These are phyloP conservation scores for Cerceris rybyensis DNA, from an alignment of 2,888 invertebrate species.

Conservation along the genomic window DNA sequence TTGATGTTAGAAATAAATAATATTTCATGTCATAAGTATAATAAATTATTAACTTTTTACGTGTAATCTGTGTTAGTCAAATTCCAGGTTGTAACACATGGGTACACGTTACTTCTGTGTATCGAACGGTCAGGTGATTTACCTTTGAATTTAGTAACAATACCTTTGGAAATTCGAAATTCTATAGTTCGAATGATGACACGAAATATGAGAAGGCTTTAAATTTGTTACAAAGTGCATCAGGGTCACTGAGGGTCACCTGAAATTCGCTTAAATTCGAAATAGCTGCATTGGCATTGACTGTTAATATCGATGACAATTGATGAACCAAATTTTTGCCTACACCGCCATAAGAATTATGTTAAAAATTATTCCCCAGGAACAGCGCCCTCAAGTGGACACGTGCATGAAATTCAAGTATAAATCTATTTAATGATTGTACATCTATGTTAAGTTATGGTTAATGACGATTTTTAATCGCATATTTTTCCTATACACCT, in stretches of 20 bases:
- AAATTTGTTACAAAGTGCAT: conserved; percentile 47
- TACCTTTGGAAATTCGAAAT: conserved; percentile 2
- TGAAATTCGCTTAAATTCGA: conserved; percentile 63
- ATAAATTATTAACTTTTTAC: background rate
- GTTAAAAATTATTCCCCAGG: too few relatives aligned
- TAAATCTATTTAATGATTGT: too few relatives aligned
- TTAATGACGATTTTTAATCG: too few relatives aligned
- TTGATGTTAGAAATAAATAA: background rate
- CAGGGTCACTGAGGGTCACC: conserved; percentile 57
- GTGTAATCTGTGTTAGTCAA: conserved; percentile 9
- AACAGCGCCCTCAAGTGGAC: too few relatives aligned
- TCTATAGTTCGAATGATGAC: conserved; percentile 16
- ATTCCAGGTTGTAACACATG: conserved; percentile 42
- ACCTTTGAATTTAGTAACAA: conserved; percentile 43
- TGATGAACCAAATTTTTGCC: background rate
- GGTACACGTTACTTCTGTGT: conserved; percentile 15
- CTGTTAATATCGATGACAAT: background rate
- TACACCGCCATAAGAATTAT: too few relatives aligned
- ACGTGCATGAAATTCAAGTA: too few relatives aligned
- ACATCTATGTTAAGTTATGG: too few relatives aligned
- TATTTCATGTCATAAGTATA: background rate
- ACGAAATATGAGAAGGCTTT: conserved; percentile 20
- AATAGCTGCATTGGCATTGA: conserved; percentile 62
- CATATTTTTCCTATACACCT: too few relatives aligned
- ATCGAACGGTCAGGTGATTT: conserved; percentile 1